Conservation (phyloP, 2,113 vertebrate genomes). For the Pao palembangensis region DNA sequence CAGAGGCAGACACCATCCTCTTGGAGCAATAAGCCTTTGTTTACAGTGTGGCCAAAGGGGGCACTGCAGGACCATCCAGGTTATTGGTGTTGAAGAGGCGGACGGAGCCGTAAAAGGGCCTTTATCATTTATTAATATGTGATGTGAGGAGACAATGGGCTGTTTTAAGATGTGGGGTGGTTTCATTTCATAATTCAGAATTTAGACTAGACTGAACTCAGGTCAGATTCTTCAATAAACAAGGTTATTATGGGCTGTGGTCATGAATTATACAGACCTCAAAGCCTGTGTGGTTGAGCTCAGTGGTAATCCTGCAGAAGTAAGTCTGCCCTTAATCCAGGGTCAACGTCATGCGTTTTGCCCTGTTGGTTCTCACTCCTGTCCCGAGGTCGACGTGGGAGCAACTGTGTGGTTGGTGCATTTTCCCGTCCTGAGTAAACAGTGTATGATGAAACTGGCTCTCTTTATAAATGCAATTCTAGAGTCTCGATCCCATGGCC, state of each 20-base stretch:
- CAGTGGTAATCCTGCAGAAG: too few relatives aligned
- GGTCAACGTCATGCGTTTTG: too few relatives aligned
- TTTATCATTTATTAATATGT: not conserved
- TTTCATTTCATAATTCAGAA: not conserved
- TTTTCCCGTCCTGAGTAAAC: too few relatives aligned
- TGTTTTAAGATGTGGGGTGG: not conserved
- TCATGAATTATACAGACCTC: not conserved
- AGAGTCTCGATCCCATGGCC: slow-evolving; percentile 27
- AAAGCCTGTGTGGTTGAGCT: too few relatives aligned
- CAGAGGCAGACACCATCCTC: slow-evolving; percentile 18
- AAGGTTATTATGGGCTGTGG: not conserved
- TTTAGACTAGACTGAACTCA: too few relatives aligned
- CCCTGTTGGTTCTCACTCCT: too few relatives aligned
- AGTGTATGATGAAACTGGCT: too few relatives aligned
- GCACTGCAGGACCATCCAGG: slow-evolving; percentile 38
- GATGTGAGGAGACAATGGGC: not conserved
- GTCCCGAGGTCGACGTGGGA: too few relatives aligned
- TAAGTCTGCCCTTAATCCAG: too few relatives aligned
- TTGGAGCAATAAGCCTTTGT: slow-evolving; percentile 10
- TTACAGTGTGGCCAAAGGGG: slow-evolving; percentile 43
- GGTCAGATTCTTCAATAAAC: slow-evolving; percentile 11
- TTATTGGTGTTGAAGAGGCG: not conserved
- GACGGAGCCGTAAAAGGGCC: not conserved
- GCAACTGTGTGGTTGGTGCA: too few relatives aligned
- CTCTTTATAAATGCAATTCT: not conserved